Percentiles rank a stretch among this genome's conserved stretches.
Evolutionary conservation across 2,797 vertebrate species (phyloP).

Genomic region (Ambastaia sidthimunki): DNA sequence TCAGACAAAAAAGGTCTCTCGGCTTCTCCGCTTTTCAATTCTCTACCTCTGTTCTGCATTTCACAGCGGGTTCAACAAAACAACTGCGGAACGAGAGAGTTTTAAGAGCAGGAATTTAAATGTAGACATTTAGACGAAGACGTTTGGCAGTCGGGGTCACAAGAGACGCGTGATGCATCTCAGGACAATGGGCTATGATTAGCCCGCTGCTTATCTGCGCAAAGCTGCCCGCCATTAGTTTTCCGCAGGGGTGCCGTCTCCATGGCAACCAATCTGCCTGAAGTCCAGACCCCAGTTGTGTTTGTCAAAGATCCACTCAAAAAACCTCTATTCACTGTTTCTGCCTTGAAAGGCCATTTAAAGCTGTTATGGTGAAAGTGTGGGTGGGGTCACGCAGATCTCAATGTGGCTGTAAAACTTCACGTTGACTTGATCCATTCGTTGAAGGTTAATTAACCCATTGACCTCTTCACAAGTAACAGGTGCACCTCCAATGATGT

Average conservation of each 20-base stretch:
- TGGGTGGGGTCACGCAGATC: background rate
- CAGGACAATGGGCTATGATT: slow-evolving; percentile 51
- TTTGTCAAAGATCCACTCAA: slow-evolving; percentile 43
- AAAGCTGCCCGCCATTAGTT: slow-evolving; percentile 39
- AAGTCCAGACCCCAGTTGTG: slow-evolving; percentile 49
- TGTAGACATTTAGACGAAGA: background rate
- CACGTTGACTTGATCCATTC: background rate
- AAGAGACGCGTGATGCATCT: slow-evolving; percentile 22
- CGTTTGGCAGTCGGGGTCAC: slow-evolving; percentile 29
- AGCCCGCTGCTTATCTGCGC: slow-evolving; percentile 36
- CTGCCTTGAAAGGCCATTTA: slow-evolving; percentile 39
- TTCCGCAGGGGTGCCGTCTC: slow-evolving; percentile 46
- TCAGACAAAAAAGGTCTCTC: slow-evolving; percentile 2
- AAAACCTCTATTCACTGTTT: slow-evolving; percentile 37
- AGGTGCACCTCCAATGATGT: no score
- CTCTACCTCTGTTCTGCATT: slow-evolving; percentile 1
- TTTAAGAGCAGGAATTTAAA: slow-evolving; percentile 21
- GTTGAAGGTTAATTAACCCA: slow-evolving; percentile 28
- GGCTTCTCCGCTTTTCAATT: background rate
- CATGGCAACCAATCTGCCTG: slow-evolving; percentile 55
- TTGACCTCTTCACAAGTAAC: background rate
- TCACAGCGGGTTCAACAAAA: background rate
- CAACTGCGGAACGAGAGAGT: slow-evolving; percentile 3
- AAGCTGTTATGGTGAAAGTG: slow-evolving; percentile 11
- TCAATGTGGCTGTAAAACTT: slow-evolving; percentile 7